Evolutionary conservation across 2,888 invertebrate genomes (phyloP).

Genomic region (Elmis aenea): DNA sequence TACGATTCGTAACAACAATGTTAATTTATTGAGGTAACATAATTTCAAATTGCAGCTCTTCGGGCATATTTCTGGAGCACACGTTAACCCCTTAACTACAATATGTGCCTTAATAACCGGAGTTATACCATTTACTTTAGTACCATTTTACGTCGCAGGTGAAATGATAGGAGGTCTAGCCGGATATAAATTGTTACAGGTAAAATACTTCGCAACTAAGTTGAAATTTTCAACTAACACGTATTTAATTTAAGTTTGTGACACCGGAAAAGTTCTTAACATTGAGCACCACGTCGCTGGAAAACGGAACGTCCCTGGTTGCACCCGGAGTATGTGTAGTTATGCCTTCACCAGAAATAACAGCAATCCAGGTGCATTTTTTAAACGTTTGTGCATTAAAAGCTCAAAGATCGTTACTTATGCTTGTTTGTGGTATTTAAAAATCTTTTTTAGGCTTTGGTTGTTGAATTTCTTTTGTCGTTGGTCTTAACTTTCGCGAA

Average conservation of each 20-base stretch:
- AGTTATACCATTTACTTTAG: conserved; percentile 50
- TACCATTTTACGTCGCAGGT: conserved; percentile 55
- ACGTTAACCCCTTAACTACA: conserved; percentile 72
- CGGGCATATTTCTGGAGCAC: conserved; percentile 74
- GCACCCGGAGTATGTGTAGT: conserved; percentile 29
- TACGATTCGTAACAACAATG: no score
- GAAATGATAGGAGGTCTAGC: conserved; percentile 61
- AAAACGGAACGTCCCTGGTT: conserved; percentile 6
- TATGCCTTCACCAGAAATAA: conserved; percentile 24
- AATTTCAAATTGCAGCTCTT: conserved; percentile 63
- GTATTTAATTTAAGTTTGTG: conserved; percentile 30
- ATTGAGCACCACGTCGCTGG: conserved; percentile 8
- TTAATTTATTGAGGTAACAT: no score
- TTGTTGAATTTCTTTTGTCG: conserved; percentile 61
- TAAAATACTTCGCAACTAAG: no score
- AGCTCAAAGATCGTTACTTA: no score
- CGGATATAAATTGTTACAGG: conserved; percentile 63
- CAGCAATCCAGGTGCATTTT: conserved; percentile 8
- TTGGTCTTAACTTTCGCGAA: conserved; percentile 58
- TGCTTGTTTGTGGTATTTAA: no score
- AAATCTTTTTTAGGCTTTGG: conserved; percentile 49
- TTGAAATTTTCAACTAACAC: no score
- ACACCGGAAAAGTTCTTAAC: conserved; percentile 28
- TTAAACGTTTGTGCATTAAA: no score
- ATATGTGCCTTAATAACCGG: conserved; percentile 59